These are phyloP conservation scores for Ctenomys sociabilis DNA, from an alignment of 2,113 vertebrate genomes.

Conservation along the genomic window DNA sequence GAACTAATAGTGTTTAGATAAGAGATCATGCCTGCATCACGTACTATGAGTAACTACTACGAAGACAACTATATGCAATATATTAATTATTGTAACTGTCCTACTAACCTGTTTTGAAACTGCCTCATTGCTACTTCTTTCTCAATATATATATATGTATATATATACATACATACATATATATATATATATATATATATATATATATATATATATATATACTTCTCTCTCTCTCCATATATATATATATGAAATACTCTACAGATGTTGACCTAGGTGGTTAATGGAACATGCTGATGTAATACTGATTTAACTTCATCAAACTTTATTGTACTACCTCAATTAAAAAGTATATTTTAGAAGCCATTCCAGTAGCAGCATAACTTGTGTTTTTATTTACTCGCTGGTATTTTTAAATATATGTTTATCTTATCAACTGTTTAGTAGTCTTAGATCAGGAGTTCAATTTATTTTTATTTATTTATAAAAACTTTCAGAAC, in stretches of 20 bases:
- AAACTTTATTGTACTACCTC: background rate
- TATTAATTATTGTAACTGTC: too few species aligned
- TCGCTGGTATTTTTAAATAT: background rate
- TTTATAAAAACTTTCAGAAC: background rate
- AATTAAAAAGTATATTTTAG: background rate
- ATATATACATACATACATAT: too few species aligned
- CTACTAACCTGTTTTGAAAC: too few species aligned
- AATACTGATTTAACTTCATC: background rate
- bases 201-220: too few species aligned
- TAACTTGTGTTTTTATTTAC: background rate
- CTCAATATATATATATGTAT: too few species aligned
- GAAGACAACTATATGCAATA: too few species aligned
- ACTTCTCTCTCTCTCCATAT: too few species aligned
- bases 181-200: too few species aligned
- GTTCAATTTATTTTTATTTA: constrained; percentile 19
- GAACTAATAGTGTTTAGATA: too few species aligned
- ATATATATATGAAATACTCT: background rate
- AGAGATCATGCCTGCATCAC: too few species aligned
- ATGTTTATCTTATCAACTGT: background rate
- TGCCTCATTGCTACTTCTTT: too few species aligned
- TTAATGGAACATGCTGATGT: background rate
- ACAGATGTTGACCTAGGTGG: background rate
- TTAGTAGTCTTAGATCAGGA: background rate
- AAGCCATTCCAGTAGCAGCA: background rate
- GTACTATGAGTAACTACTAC: too few species aligned